Conservation (phyloP, 2,113 vertebrate species). For the Phylloscopus trochilus region DNA sequence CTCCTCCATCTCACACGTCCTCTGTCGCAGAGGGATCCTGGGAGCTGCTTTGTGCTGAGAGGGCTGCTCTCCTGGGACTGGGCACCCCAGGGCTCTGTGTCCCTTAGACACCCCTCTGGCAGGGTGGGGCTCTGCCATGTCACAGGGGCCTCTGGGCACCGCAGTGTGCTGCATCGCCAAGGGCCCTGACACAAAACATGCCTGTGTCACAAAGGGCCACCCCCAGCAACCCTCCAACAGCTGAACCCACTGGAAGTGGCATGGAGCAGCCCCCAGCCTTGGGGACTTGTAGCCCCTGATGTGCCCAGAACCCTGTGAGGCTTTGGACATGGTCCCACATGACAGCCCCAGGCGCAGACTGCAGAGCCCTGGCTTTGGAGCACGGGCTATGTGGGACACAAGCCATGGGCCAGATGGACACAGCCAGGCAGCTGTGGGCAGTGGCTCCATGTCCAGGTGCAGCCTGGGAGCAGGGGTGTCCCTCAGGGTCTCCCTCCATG, state of each 20-base stretch:
- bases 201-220: too few species aligned
- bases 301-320: too few species aligned
- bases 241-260: too few species aligned
- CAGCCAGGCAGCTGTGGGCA: neutral
- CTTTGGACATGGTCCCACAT: fast-evolving
- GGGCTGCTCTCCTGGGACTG: neutral
- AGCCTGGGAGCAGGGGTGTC: neutral
- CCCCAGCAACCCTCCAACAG: too few species aligned
- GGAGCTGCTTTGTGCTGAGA: neutral
- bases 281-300: neutral
- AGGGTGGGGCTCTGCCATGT: neutral
- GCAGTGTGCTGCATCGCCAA: too few species aligned
- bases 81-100: too few species aligned
- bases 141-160: neutral
- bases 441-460: neutral
- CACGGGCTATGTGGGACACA: fast-evolving
- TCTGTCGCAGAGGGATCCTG: fast-evolving
- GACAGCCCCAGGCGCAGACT: neutral
- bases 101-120: neutral
- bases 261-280: too few species aligned
- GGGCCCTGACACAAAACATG: too few species aligned
- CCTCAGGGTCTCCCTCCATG: neutral
- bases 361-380: neutral
- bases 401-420: neutral
- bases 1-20: fast-evolving